Conservation (phyloP, 2,888 invertebrate genomes). For the Mamestra brassicae region DNA sequence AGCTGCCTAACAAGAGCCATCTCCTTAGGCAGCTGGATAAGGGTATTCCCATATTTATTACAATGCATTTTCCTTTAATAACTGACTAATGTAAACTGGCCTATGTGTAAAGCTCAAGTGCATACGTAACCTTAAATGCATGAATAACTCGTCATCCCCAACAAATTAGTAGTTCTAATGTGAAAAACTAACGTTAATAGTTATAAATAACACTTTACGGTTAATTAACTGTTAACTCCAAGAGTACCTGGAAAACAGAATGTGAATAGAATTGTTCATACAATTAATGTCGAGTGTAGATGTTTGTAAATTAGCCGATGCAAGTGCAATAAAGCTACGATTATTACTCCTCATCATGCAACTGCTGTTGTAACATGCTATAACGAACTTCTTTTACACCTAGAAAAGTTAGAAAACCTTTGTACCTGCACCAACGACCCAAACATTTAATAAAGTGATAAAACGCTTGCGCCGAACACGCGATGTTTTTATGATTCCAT, state of each 20-base stretch:
- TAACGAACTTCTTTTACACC: constrained; percentile 73
- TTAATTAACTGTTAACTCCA: constrained; percentile 16
- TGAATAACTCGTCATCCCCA: not conserved
- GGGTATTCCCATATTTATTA: too few relatives aligned
- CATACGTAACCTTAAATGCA: not conserved
- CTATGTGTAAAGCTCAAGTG: too few relatives aligned
- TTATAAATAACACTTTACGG: not conserved
- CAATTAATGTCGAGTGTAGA: constrained; percentile 55
- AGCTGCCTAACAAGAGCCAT: too few relatives aligned
- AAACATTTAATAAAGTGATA: constrained; percentile 87
- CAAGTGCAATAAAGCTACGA: constrained; percentile 67
- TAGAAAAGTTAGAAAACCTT: constrained; percentile 66
- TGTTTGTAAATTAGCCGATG: constrained; percentile 65
- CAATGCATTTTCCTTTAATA: too few relatives aligned
- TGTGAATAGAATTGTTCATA: constrained; percentile 36
- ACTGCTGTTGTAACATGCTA: constrained; percentile 64
- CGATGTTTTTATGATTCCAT: constrained; percentile 82
- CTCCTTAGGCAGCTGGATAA: too few relatives aligned
- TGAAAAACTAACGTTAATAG: not conserved
- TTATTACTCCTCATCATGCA: constrained; percentile 73
- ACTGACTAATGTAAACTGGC: too few relatives aligned
- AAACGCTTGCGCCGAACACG: constrained; percentile 81
- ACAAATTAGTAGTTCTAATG: not conserved
- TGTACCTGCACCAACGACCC: constrained; percentile 74
- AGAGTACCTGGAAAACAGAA: constrained; percentile 12